phyloP scores from a whole-genome alignment of 2,113 vertebrate species.

The Brachypteracias leptosomus region DNA sequence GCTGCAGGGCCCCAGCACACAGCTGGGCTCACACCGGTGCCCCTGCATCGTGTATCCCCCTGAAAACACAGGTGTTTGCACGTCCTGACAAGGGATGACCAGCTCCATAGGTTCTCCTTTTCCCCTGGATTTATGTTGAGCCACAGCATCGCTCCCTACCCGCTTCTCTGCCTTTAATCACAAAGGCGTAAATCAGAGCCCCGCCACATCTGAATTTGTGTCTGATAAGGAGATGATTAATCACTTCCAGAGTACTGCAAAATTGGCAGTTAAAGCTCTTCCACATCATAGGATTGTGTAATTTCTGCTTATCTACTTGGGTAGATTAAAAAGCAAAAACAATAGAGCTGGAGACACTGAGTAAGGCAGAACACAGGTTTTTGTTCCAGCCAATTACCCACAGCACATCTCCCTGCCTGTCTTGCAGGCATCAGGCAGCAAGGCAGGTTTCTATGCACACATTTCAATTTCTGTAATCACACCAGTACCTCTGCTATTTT shows the following conservation, averaged over 20 bases:
- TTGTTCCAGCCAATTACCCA: neutral
- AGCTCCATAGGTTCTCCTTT: neutral
- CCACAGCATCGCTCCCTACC: neutral
- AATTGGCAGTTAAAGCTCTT: neutral
- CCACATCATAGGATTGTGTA: neutral
- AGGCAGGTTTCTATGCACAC: neutral
- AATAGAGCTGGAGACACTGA: neutral
- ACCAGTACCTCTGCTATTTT: neutral
- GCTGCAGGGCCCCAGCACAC: accelerated
- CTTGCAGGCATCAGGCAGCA: neutral
- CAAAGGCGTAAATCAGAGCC: neutral
- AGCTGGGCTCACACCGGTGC: neutral
- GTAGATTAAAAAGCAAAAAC: neutral
- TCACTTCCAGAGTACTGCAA: neutral
- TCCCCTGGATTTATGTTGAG: neutral
- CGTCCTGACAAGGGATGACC: neutral
- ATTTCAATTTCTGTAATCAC: neutral
- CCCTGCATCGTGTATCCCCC: neutral
- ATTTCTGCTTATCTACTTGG: neutral
- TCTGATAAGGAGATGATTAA: neutral
- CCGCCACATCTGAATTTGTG: neutral
- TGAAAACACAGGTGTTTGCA: neutral
- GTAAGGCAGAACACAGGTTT: neutral
- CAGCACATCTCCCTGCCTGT: neutral
- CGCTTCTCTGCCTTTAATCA: neutral